Evolutionary conservation across 2,888 invertebrate genomes (phyloP).

Genomic region (Cheilosia variabilis): DNA sequence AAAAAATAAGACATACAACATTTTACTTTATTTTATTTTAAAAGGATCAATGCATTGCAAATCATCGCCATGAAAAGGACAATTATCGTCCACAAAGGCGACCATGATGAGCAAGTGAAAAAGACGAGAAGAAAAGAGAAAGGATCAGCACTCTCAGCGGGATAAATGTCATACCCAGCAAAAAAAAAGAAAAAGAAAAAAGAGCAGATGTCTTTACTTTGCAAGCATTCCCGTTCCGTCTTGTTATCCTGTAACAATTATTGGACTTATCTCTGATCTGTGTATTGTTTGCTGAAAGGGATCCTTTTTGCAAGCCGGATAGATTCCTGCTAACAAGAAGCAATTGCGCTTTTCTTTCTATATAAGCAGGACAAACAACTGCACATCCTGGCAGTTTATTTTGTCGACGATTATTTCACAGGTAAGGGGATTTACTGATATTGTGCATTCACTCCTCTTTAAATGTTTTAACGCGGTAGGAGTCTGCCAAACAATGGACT

Average conservation of each 20-base stretch:
- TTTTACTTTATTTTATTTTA: conserved; percentile 38
- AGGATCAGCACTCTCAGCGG: conserved; percentile 55
- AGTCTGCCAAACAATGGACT: conserved; percentile 43
- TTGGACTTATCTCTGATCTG: conserved; percentile 54
- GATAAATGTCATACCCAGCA: conserved; percentile 27
- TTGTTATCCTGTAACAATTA: conserved; percentile 73
- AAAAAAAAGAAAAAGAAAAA: no score
- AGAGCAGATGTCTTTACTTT: conserved; percentile 64
- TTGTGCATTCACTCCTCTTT: conserved; percentile 70
- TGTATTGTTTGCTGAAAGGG: conserved; percentile 32
- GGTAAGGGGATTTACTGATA: conserved; percentile 64
- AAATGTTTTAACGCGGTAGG: conserved; percentile 52
- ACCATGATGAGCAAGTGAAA: conserved; percentile 62
- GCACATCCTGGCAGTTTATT: conserved; percentile 59
- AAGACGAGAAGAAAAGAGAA: conserved; percentile 15
- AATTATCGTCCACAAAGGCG: conserved; percentile 71
- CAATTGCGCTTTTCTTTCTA: conserved; percentile 69
- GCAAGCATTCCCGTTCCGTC: conserved; percentile 37
- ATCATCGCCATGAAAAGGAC: conserved; percentile 74
- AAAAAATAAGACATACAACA: conserved; percentile 41
- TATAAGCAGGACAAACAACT: conserved; percentile 48
- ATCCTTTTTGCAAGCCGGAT: conserved; percentile 2
- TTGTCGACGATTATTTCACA: conserved; percentile 52
- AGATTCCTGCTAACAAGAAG: conserved; percentile 65
- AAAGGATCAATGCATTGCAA: conserved; percentile 71